phyloP scores from a whole-genome alignment of 2,888 invertebrate genomes.

The Azorinus chamasolen region DNA sequence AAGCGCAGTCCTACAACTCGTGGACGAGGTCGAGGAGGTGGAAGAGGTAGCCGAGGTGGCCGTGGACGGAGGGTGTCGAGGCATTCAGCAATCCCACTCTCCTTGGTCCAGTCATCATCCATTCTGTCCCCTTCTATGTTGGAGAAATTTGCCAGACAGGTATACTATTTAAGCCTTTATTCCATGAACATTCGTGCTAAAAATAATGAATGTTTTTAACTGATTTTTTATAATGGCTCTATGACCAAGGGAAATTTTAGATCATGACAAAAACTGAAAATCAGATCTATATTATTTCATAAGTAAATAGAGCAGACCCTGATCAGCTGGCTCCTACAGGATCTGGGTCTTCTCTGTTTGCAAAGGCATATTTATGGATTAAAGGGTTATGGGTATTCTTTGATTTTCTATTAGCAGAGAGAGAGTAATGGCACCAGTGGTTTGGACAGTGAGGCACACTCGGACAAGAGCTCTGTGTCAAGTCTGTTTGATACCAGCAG shows the following conservation, averaged over 20 bases:
- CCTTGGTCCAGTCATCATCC: slow-evolving; percentile 57
- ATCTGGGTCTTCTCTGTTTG: too few relatives aligned
- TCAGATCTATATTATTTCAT: too few relatives aligned
- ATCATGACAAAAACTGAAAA: neutral
- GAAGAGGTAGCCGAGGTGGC: slow-evolving; percentile 26
- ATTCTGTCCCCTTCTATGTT: slow-evolving; percentile 64
- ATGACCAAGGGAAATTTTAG: neutral
- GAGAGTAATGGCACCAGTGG: slow-evolving; percentile 42
- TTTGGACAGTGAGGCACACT: slow-evolving; percentile 43
- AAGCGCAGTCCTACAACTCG: slow-evolving; percentile 6
- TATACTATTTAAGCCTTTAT: too few relatives aligned
- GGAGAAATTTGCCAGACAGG: slow-evolving; percentile 61
- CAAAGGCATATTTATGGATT: too few relatives aligned
- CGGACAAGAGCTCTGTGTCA: slow-evolving; percentile 40
- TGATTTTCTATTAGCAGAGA: slow-evolving; percentile 20
- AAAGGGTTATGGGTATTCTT: neutral
- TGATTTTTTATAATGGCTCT: too few relatives aligned
- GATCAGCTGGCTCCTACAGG: too few relatives aligned
- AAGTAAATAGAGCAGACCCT: too few relatives aligned
- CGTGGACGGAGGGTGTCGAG: slow-evolving; percentile 34
- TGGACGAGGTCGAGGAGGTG: slow-evolving; percentile 24
- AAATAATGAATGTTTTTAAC: too few relatives aligned
- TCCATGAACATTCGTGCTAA: too few relatives aligned
- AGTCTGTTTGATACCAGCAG: slow-evolving; percentile 45
- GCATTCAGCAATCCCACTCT: slow-evolving; percentile 60